These are phyloP conservation scores for Campoletis sonorensis DNA, from an alignment of 1,140 invertebrate species.

Conservation along the genomic window DNA sequence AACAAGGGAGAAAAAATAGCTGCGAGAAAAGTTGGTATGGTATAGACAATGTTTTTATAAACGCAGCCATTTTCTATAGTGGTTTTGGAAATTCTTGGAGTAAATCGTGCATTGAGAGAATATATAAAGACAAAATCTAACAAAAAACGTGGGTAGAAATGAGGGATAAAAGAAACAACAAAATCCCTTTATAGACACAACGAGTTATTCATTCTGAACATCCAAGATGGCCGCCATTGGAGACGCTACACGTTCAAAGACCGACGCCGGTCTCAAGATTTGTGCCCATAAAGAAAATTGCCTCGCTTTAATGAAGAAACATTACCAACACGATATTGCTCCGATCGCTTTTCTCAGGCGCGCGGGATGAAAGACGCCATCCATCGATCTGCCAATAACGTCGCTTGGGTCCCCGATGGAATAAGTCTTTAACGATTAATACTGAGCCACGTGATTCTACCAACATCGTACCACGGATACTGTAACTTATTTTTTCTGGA, in stretches of 20 bases:
- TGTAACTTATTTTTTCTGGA: background rate
- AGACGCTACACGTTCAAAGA: constrained; percentile 41
- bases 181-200: constrained; percentile 25
- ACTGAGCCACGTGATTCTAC: background rate
- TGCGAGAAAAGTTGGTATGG: constrained; percentile 19
- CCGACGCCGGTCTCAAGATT: constrained; percentile 62
- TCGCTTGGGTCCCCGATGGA: constrained; percentile 9
- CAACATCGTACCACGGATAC: background rate
- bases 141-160: background rate
- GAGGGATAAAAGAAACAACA: constrained; percentile 9
- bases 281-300: constrained; percentile 72
- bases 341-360: constrained; percentile 47
- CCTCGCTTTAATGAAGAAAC: constrained; percentile 71
- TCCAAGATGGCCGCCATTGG: constrained; percentile 49
- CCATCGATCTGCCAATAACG: constrained; percentile 33
- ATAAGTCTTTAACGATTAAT: constrained; percentile 32
- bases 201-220: constrained; percentile 49
- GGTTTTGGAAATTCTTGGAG: background rate
- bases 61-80: background rate
- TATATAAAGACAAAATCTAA: background rate
- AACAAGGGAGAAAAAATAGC: constrained; percentile 35
- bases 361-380: constrained; percentile 27
- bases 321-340: constrained; percentile 70
- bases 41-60: background rate
- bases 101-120: background rate